A percentile compares a stretch with the other conserved stretches of the same genome.
Conservation (phyloP, 2,888 invertebrate genomes). For the Drosophila testacea region DNA sequence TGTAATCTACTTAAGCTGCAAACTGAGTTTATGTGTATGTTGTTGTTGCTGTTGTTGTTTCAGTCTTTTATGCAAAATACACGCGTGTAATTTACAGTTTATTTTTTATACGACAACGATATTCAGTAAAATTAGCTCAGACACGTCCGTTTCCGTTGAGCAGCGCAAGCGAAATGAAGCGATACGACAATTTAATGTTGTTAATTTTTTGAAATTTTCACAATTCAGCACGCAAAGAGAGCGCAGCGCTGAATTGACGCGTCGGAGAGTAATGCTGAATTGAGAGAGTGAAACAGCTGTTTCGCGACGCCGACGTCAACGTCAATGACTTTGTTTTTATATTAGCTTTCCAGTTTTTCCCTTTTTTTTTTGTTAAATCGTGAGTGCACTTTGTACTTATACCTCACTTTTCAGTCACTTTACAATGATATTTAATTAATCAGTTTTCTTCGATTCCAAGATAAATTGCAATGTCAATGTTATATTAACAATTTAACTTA, state of each 20-base stretch:
- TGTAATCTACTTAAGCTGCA: constrained; percentile 56
- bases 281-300: constrained; percentile 49
- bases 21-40: constrained; percentile 44
- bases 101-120: constrained; percentile 31
- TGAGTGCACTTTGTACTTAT: not conserved
- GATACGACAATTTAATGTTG: constrained; percentile 27
- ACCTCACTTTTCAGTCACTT: constrained; percentile 10
- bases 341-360: constrained; percentile 11
- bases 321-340: constrained; percentile 49
- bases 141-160: constrained; percentile 68
- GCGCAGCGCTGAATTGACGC: constrained; percentile 42
- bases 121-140: constrained; percentile 41
- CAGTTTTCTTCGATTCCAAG: not conserved
- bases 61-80: constrained; percentile 67
- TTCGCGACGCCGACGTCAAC: constrained; percentile 45
- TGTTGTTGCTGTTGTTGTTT: constrained; percentile 49
- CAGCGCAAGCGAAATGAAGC: constrained; percentile 66
- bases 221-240: constrained; percentile 41
- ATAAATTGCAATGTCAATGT: not conserved
- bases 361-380: not conserved
- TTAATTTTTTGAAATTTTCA: constrained; percentile 25
- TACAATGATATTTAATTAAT: not conserved
- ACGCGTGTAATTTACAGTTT: constrained; percentile 38
- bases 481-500: constrained; percentile 3
- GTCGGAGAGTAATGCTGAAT: constrained; percentile 32